These are phyloP conservation scores for Oxycera nigricornis DNA, from an alignment of 2,888 invertebrate genomes.

Conservation along the genomic window DNA sequence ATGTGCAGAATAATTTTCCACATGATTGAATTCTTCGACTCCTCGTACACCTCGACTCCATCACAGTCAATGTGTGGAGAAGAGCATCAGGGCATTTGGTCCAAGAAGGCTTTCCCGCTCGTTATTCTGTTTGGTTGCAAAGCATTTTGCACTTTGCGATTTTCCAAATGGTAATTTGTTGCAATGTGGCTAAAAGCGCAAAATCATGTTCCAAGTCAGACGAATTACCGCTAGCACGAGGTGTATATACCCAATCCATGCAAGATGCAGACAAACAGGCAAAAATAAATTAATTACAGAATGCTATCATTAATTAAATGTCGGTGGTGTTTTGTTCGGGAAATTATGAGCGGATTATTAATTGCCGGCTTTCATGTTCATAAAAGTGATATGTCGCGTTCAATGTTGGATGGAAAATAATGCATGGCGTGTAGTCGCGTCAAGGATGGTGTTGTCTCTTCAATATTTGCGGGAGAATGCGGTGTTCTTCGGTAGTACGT, in stretches of 20 bases:
- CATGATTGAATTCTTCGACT: constrained; percentile 35
- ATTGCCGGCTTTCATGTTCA: constrained; percentile 47
- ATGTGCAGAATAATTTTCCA: constrained; percentile 35
- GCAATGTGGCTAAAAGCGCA: constrained; percentile 35
- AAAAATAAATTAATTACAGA: constrained; percentile 45
- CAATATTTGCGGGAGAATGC: not conserved
- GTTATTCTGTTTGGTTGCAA: not conserved
- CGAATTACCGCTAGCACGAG: constrained; percentile 18
- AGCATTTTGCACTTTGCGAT: constrained; percentile 27
- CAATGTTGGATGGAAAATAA: constrained; percentile 37
- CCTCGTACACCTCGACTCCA: not conserved
- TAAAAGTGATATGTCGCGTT: constrained; percentile 39
- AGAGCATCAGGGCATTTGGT: no score
- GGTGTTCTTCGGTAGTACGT: not conserved
- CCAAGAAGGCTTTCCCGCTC: not conserved
- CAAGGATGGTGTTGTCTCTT: not conserved
- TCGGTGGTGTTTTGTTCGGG: constrained; percentile 45
- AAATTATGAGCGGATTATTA: constrained; percentile 48
- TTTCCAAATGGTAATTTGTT: constrained; percentile 39
- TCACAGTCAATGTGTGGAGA: no score
- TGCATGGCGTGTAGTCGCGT: not conserved
- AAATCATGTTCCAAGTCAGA: constrained; percentile 38
- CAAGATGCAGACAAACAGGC: constrained; percentile 22
- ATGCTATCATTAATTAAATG: constrained; percentile 47
- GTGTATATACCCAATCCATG: not conserved